Evolutionary conservation across 2,113 vertebrate genomes (phyloP), one percentile per base, ranked within the genome.

Genomic region (Cyanoliseus patagonus): DNA sequence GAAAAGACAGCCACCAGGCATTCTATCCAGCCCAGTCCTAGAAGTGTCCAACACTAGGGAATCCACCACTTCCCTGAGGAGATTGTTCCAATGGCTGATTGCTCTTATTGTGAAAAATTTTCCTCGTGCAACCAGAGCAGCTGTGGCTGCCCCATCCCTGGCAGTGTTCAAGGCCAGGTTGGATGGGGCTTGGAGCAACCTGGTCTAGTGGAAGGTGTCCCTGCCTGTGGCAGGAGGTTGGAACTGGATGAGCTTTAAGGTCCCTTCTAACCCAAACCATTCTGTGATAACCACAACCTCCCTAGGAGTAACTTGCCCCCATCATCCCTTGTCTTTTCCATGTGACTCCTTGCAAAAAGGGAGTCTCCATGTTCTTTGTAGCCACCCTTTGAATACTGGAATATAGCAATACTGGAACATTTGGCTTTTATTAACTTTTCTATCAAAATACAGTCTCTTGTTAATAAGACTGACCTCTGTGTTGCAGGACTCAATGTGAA

Each of bases 241-340:
- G 20, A 59, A 59, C 20, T 24, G 20, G 22, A 35, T 23, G 57
- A 59, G 33, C 57, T 23, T 24, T 15, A 35, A 59, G 22, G 57
- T 35, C 57, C 13, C 57, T 59, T 59, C 9, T 23, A 59, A 23
- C 33, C 15, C 13, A 15, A 59, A 59, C 33, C 33, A 16, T 59
- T 59, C 33, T 24, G 24, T 59, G 22, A n/a, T 23, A n/a, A n/a
- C 57, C 57, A n/a, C 20, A n/a, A 39, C 42, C 6, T 49, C 27
- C 31, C 73, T 51, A 47, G n/a, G 22, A 84, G 8, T 84, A 59
- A 59, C 25, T 66, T 39, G 18, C n/a, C 28, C 24, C 20, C 10
- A 11, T 18, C 53, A 23, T 1, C 4, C 3, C 17, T n/a, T 0
- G 0, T 17, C 39, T 79, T 66, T 46, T 30, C 44, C 17, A 31